Evolutionary conservation across 2,797 vertebrate species (phyloP).

Genomic region (Notolabrus celidotus): DNA sequence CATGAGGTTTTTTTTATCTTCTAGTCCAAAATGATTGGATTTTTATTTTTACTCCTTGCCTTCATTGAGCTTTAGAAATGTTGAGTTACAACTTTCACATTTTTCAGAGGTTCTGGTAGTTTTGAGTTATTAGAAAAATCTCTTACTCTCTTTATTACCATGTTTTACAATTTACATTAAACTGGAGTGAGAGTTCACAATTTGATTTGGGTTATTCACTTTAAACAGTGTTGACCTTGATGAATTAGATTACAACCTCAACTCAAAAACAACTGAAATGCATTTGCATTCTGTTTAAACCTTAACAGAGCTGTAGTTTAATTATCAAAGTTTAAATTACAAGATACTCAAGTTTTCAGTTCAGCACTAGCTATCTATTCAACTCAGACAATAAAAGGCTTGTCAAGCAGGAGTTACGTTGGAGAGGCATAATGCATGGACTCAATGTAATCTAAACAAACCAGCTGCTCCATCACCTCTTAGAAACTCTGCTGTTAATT

Average conservation of each 20-base stretch:
- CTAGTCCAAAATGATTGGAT: conserved; percentile 35
- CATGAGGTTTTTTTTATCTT: conserved; percentile 65
- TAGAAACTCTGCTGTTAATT: background rate
- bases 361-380: too few species aligned
- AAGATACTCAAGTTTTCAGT: background rate
- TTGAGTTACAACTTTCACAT: background rate
- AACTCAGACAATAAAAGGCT: background rate
- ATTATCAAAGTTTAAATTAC: conserved; percentile 5
- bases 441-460: background rate
- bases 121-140: background rate
- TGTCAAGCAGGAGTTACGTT: background rate
- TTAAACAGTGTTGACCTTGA: background rate
- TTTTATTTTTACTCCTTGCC: conserved; percentile 24
- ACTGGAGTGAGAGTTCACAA: background rate
- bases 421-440: background rate
- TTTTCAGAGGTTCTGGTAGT: background rate
- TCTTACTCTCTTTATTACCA: background rate
- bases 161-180: background rate
- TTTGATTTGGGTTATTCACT: background rate
- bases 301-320: background rate
- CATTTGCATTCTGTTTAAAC: background rate
- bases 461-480: background rate
- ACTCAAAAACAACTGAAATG: background rate
- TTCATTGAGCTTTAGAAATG: conserved; percentile 38
- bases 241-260: background rate